These are phyloP conservation scores for Chloroceryle inda DNA, from an alignment of 2,797 vertebrate species.

Conservation along the genomic window DNA sequence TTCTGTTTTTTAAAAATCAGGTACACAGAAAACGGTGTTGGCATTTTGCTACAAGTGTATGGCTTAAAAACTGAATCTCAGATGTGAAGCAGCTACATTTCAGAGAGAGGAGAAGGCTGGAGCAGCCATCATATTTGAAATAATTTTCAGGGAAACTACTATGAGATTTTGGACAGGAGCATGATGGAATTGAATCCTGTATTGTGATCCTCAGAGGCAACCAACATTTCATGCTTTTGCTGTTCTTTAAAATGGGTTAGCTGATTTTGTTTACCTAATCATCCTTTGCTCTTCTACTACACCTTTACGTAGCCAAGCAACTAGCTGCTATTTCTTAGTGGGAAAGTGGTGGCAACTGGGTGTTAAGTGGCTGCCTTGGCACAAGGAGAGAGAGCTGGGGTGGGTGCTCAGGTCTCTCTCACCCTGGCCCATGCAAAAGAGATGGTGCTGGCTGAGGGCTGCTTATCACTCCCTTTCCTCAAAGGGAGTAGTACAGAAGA, in stretches of 20 bases:
- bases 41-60: conserved; percentile 58
- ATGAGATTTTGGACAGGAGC: background rate
- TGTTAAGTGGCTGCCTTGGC: background rate
- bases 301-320: background rate
- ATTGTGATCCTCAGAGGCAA: background rate
- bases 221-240: background rate
- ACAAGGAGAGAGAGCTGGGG: background rate
- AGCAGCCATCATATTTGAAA: background rate
- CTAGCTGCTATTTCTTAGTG: background rate
- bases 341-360: background rate
- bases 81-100: conserved; percentile 49
- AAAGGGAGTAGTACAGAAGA: background rate
- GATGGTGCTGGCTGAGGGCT: background rate
- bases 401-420: background rate
- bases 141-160: background rate
- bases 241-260: background rate
- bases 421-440: background rate
- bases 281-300: background rate
- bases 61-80: conserved; percentile 23
- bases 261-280: background rate
- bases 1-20: conserved; percentile 75
- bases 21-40: conserved; percentile 69
- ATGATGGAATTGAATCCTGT: background rate
- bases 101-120: background rate
- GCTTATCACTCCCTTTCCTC: background rate